Percentiles rank a stretch among this genome's conserved stretches.
Conservation (phyloP, 2,113 vertebrate genomes). For the Falco punctatus region DNA sequence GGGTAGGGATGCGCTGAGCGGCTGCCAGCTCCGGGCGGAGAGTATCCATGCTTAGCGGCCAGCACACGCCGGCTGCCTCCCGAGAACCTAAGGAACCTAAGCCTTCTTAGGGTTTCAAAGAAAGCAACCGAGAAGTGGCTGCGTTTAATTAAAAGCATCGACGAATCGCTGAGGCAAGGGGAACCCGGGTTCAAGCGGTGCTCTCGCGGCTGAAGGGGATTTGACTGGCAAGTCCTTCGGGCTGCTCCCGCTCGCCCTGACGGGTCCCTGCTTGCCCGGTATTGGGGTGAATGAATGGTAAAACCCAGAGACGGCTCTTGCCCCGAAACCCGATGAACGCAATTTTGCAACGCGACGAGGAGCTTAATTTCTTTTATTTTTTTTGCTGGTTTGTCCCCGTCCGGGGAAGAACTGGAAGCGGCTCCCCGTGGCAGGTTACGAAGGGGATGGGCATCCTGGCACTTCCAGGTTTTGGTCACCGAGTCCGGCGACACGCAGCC, state of each 20-base stretch:
- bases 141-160: slow-evolving; percentile 70
- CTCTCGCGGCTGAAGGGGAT: slow-evolving; percentile 27
- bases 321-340: slow-evolving; percentile 29
- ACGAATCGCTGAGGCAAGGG: slow-evolving; percentile 60
- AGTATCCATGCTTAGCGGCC: slow-evolving; percentile 58
- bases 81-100: slow-evolving; percentile 46
- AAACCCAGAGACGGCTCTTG: slow-evolving; percentile 43
- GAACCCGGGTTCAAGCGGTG: slow-evolving; percentile 57
- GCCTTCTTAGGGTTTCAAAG: slow-evolving; percentile 51
- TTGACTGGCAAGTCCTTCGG: slow-evolving; percentile 4
- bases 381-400: background rate
- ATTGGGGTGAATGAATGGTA: slow-evolving; percentile 33
- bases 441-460: background rate
- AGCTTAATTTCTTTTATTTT: background rate
- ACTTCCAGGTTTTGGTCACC: slow-evolving; percentile 41
- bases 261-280: slow-evolving; percentile 4
- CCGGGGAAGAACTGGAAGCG: slow-evolving; percentile 16
- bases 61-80: slow-evolving; percentile 61
- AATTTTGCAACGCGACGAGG: background rate
- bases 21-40: slow-evolving; percentile 39
- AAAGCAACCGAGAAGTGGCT: background rate
- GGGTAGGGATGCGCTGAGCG: slow-evolving; percentile 40
- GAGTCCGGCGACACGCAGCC: background rate
- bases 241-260: background rate
- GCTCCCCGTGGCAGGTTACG: slow-evolving; percentile 36